Percentiles rank a stretch among this genome's conserved stretches.
Evolutionary conservation across 2,113 vertebrate genomes (phyloP).

Genomic region (Ctenomys sociabilis): DNA sequence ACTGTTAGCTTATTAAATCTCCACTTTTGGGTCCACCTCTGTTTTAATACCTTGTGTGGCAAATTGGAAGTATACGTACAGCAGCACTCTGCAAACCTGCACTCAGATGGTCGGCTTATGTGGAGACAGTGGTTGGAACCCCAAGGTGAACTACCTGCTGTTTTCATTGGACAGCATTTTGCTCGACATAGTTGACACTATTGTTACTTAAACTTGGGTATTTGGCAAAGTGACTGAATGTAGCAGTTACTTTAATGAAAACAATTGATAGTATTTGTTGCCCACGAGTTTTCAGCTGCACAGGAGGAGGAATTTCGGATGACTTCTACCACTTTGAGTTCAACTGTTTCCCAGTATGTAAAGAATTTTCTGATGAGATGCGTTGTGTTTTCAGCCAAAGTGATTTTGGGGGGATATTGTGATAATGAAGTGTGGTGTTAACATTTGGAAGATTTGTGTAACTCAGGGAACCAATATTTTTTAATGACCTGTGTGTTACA

Average conservation of each 20-base stretch:
- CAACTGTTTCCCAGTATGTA: neutral
- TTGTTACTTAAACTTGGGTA: neutral
- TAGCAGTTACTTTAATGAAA: neutral
- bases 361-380: neutral
- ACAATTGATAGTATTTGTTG: neutral
- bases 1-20: neutral
- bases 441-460: neutral
- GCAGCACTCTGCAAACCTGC: neutral
- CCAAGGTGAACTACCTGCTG: neutral
- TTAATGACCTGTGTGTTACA: neutral
- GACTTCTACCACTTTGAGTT: neutral
- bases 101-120: neutral
- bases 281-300: neutral
- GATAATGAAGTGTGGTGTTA: neutral
- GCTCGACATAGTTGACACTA: neutral
- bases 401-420: neutral
- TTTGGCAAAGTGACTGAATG: neutral
- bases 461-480: slow-evolving; percentile 4
- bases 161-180: neutral
- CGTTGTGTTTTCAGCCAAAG: neutral
- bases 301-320: slow-evolving; percentile 22
- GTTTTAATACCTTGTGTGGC: neutral
- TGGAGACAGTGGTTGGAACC: neutral
- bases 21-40: neutral
- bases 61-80: neutral